Percentiles rank a stretch among this genome's conserved stretches.
Conservation (phyloP, 1,140 invertebrate genomes). For the Mercenaria mercenaria region DNA sequence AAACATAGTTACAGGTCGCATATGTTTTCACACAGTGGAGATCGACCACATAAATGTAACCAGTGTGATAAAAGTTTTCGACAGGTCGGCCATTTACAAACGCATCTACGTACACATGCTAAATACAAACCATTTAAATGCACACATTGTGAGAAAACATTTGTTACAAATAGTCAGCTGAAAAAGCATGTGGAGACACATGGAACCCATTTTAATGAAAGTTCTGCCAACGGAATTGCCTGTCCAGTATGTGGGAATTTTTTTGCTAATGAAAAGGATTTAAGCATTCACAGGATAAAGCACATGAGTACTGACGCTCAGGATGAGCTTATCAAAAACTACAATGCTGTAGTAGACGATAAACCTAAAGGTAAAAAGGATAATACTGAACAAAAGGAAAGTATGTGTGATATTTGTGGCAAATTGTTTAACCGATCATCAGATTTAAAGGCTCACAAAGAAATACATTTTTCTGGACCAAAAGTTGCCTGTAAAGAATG, state of each 20-base stretch:
- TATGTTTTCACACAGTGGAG: background rate
- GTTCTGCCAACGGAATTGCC: background rate
- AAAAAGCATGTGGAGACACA: background rate
- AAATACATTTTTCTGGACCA: background rate
- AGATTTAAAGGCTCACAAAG: conserved; percentile 5
- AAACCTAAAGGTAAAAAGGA: background rate
- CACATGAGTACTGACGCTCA: background rate
- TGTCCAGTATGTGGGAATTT: background rate
- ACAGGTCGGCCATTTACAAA: conserved; percentile 19
- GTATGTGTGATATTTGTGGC: conserved; percentile 33
- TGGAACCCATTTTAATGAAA: background rate
- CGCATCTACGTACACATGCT: conserved; percentile 4
- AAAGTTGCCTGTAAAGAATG: conserved; percentile 9
- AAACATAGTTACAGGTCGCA: background rate
- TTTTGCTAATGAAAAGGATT: background rate
- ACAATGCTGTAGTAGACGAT: background rate
- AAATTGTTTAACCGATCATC: background rate
- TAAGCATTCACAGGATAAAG: background rate
- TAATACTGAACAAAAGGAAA: background rate
- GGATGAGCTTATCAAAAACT: background rate
- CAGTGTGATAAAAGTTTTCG: conserved; percentile 18
- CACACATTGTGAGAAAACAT: background rate
- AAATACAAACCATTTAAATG: conserved; percentile 28
- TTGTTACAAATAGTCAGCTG: background rate
- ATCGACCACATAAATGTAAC: background rate